Evolutionary conservation across 2,888 invertebrate genomes (phyloP).

Genomic region (Cenopis cana): DNA sequence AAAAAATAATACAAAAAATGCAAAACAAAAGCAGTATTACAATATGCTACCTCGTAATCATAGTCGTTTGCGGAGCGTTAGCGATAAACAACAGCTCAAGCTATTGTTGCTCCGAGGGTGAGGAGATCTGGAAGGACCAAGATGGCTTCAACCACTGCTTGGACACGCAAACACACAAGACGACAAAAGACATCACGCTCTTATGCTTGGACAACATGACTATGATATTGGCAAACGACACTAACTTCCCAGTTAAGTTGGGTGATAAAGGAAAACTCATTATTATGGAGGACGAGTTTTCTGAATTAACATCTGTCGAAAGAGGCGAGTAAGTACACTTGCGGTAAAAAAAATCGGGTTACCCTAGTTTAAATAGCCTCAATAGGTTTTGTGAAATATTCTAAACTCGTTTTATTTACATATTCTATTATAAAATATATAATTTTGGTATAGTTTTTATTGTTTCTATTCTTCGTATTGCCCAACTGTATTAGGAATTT

Average conservation of each 20-base stretch:
- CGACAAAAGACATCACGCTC: constrained; percentile 46
- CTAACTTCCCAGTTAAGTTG: constrained; percentile 23
- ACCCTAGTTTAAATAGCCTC: too few relatives aligned
- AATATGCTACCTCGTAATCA: constrained; percentile 27
- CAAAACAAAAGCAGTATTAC: constrained; percentile 27
- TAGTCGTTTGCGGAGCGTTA: constrained; percentile 33
- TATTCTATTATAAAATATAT: too few relatives aligned
- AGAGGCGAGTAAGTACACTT: constrained; percentile 38
- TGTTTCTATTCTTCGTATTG: too few relatives aligned
- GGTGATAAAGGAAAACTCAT: constrained; percentile 10
- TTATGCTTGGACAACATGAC: constrained; percentile 46
- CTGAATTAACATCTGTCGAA: constrained; percentile 4
- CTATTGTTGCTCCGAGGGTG: constrained; percentile 52
- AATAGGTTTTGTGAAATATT: too few relatives aligned
- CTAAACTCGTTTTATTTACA: too few relatives aligned
- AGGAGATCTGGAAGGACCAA: constrained; percentile 30
- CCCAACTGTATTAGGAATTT: too few relatives aligned
- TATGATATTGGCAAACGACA: neutral
- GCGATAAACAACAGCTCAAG: constrained; percentile 15
- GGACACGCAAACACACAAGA: constrained; percentile 53
- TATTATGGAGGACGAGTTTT: constrained; percentile 22
- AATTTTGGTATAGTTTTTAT: too few relatives aligned
- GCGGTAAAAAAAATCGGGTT: too few relatives aligned
- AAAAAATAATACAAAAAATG: constrained; percentile 13
- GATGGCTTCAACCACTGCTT: constrained; percentile 53